Conservation (phyloP, 2,113 vertebrate genomes). For the Pipra filicauda region DNA sequence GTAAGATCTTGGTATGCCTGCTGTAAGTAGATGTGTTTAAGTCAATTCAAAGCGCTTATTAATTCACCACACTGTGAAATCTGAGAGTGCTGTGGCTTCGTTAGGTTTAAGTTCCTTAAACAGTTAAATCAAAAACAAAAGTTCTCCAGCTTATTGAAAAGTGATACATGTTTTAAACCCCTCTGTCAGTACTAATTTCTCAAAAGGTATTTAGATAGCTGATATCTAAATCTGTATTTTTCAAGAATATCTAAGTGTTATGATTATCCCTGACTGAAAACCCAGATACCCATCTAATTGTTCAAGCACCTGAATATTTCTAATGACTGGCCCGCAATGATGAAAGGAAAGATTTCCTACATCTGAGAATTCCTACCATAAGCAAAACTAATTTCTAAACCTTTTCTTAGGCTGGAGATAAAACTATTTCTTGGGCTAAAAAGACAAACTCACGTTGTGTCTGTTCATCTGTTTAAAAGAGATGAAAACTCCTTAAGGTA, state of each 20-base stretch:
- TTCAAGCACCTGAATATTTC: background rate
- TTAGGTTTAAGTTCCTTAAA: background rate
- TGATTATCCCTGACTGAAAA: background rate
- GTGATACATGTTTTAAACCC: background rate
- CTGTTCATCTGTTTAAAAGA: background rate
- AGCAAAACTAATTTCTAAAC: background rate
- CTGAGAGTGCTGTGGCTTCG: background rate
- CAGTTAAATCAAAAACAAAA: background rate
- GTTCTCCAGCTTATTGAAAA: background rate
- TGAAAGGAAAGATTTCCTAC: background rate
- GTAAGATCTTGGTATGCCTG: background rate
- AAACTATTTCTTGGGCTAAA: background rate
- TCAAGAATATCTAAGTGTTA: background rate
- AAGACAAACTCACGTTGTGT: background rate
- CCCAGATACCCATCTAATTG: background rate
- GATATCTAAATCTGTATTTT: background rate
- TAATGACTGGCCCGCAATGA: background rate
- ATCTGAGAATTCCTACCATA: background rate
- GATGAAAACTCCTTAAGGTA: background rate
- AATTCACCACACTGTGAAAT: background rate
- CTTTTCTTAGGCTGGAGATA: background rate
- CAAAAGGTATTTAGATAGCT: background rate
- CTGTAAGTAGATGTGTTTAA: background rate
- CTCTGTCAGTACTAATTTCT: background rate
- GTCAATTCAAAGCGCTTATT: background rate